Percentiles rank a stretch among this genome's conserved stretches.
phyloP scores from a whole-genome alignment of 2,888 invertebrate genomes.

The Diplazon laetatorius region DNA sequence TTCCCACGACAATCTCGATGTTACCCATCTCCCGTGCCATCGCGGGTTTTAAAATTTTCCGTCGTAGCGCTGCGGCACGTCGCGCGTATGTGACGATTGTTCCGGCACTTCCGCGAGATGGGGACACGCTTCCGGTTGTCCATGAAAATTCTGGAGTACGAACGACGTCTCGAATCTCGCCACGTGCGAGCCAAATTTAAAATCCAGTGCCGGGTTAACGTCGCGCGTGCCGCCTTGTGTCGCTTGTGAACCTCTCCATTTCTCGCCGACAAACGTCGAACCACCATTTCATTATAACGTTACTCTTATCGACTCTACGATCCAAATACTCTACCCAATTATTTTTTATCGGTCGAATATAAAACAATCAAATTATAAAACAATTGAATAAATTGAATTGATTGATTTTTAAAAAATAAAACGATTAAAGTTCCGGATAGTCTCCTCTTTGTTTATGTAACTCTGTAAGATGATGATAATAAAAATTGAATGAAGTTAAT shows the following conservation, averaged over 20 bases:
- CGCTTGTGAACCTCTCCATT: background rate
- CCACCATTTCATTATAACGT: background rate
- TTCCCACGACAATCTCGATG: background rate
- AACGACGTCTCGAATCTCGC: slow-evolving; percentile 31
- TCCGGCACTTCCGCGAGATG: slow-evolving; percentile 24
- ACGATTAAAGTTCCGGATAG: no score
- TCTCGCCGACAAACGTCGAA: slow-evolving; percentile 23
- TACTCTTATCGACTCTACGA: no score
- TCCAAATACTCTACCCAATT: no score
- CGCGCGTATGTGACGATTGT: background rate
- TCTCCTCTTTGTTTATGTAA: no score
- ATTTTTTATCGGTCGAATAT: no score
- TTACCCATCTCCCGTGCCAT: background rate
- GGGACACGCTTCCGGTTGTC: background rate
- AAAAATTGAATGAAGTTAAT: no score
- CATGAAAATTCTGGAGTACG: slow-evolving; percentile 16
- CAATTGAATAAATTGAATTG: no score
- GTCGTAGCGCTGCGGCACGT: background rate
- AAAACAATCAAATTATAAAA: no score
- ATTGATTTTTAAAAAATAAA: no score
- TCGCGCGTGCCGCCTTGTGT: slow-evolving; percentile 22
- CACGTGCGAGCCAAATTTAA: slow-evolving; percentile 46
- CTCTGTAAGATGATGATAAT: no score
- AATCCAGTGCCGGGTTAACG: slow-evolving; percentile 23
- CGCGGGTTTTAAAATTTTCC: background rate